phyloP scores from a whole-genome alignment of 2,797 vertebrate genomes.

The Falco naumanni region DNA sequence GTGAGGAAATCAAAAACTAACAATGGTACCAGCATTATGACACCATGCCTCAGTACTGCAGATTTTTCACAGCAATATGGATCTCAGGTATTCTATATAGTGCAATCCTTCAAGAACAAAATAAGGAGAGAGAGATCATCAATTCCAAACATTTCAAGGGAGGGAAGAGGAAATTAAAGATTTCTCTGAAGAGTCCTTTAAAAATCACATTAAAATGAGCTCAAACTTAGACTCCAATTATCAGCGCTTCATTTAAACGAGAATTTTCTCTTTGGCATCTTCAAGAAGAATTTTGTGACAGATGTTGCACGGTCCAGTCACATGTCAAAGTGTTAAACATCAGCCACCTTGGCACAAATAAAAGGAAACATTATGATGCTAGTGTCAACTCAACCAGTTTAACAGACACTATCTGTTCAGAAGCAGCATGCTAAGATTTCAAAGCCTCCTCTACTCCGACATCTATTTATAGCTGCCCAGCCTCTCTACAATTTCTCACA shows the following conservation, averaged over 20 bases:
- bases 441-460: conserved; percentile 46
- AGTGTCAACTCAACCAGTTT: conserved; percentile 24
- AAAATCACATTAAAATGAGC: background rate
- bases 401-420: conserved; percentile 57
- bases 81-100: background rate
- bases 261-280: background rate
- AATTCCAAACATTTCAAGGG: conserved; percentile 10
- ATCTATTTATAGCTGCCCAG: conserved; percentile 67
- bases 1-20: background rate
- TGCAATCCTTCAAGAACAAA: background rate
- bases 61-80: conserved; percentile 19
- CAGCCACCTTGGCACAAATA: conserved; percentile 27
- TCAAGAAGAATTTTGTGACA: background rate
- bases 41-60: conserved; percentile 22
- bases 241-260: background rate
- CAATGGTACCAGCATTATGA: background rate
- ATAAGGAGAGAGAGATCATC: background rate
- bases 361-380: conserved; percentile 38
- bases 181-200: background rate
- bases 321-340: background rate
- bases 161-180: conserved; percentile 46
- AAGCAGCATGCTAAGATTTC: conserved; percentile 68
- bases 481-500: conserved; percentile 44
- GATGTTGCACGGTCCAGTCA: background rate
- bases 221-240: background rate